These are phyloP conservation scores for Conger conger DNA, from an alignment of 2,113 vertebrate genomes.

Conservation along the genomic window DNA sequence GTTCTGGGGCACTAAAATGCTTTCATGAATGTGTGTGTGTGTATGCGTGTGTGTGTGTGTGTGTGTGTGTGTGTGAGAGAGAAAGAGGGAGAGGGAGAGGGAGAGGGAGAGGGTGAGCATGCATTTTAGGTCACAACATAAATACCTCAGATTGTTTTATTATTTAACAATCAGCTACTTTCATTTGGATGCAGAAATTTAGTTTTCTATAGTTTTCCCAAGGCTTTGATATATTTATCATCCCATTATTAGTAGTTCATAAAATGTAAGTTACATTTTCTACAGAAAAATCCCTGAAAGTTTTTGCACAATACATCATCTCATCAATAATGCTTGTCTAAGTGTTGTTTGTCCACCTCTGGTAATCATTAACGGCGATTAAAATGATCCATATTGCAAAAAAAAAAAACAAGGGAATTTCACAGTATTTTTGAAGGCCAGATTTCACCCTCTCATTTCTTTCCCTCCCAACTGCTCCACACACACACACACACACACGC, in stretches of 20 bases:
- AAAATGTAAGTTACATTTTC: not conserved
- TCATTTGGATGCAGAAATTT: not conserved
- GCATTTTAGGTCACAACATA: not conserved
- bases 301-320: not conserved
- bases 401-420: constrained; percentile 8
- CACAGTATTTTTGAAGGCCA: not conserved
- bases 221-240: not conserved
- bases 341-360: not conserved
- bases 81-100: not conserved
- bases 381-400: not conserved
- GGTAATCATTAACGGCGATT: not conserved
- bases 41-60: not conserved
- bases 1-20: not conserved
- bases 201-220: not conserved
- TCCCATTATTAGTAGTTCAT: not conserved
- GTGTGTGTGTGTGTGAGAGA: too few species aligned
- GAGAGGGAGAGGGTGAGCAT: not conserved
- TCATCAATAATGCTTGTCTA: not conserved
- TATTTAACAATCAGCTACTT: not conserved
- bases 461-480: constrained; percentile 15
- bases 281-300: not conserved
- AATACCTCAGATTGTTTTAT: not conserved
- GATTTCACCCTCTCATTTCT: constrained; percentile 5
- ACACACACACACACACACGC: constrained; percentile 27
- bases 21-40: constrained; percentile 6